phyloP scores from a whole-genome alignment of 2,113 vertebrate species.

The Podarcis muralis region DNA sequence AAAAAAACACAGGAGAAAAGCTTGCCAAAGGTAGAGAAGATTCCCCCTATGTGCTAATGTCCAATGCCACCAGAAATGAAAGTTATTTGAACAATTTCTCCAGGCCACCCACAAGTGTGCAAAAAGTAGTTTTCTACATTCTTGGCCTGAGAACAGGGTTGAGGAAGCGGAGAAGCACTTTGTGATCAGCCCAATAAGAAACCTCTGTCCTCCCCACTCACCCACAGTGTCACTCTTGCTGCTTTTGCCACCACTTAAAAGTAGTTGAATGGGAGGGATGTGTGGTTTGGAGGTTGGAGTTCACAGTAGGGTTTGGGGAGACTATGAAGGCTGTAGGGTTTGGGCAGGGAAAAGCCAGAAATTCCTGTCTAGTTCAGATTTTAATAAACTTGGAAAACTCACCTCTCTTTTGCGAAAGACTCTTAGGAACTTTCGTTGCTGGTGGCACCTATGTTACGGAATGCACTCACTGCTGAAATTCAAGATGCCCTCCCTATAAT shows the following conservation, averaged over 20 bases:
- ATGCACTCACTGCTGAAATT: no score
- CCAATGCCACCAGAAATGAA: neutral
- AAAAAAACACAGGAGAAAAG: no score
- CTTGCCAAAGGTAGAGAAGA: no score
- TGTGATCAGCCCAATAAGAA: neutral
- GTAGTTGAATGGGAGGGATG: neutral
- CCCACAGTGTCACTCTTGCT: neutral
- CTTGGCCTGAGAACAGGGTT: neutral
- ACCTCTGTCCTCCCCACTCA: no score
- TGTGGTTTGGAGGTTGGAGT: neutral
- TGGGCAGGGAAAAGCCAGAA: neutral
- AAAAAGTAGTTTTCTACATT: neutral
- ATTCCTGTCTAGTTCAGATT: neutral
- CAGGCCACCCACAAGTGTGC: neutral
- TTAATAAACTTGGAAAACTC: neutral
- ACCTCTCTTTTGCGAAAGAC: no score
- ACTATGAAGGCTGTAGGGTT: neutral
- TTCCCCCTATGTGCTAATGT: no score
- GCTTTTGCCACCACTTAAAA: neutral
- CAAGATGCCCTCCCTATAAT: no score
- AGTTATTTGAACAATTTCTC: constrained; percentile 1
- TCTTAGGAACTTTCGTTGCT: no score
- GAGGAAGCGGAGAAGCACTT: neutral
- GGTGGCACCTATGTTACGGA: no score
- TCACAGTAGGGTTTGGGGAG: neutral